phyloP scores from a whole-genome alignment of 2,797 vertebrate species.

The Astyanax mexicanus region DNA sequence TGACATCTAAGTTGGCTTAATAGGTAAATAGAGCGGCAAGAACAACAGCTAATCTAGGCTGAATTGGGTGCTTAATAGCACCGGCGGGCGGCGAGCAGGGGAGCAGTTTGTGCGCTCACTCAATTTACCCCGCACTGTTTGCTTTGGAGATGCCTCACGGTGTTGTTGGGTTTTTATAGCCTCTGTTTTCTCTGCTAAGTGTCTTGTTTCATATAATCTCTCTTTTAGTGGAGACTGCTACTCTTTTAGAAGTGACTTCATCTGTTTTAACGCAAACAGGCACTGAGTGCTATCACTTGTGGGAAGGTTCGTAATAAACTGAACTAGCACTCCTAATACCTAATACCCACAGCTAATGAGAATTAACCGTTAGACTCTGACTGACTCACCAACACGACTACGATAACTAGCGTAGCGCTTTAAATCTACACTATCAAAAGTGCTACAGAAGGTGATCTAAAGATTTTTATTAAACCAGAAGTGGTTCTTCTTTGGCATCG shows the following conservation, averaged over 20 bases:
- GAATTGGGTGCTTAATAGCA: conserved; percentile 41
- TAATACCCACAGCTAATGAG: conserved; percentile 32
- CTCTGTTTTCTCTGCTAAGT: conserved; percentile 47
- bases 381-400: conserved; percentile 21
- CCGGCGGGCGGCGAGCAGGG: not conserved
- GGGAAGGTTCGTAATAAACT: conserved; percentile 64
- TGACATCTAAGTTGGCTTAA: conserved; percentile 50
- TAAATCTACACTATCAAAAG: not conserved
- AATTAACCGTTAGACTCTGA: conserved; percentile 36
- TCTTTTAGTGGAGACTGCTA: conserved; percentile 61
- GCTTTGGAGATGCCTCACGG: conserved; percentile 1
- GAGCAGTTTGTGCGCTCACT: conserved; percentile 7
- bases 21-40: conserved; percentile 51
- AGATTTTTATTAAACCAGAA: no score
- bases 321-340: conserved; percentile 35
- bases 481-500: no score
- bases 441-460: no score
- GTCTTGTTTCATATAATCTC: conserved; percentile 56
- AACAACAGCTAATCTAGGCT: conserved; percentile 45
- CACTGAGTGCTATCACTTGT: conserved; percentile 58
- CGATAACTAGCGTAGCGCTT: conserved; percentile 11
- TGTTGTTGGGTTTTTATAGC: conserved; percentile 14
- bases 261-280: conserved; percentile 61
- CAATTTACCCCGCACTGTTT: conserved; percentile 14
- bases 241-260: conserved; percentile 60